phyloP scores from a whole-genome alignment of 2,888 invertebrate genomes.

The Lasioglossum zephyrum region DNA sequence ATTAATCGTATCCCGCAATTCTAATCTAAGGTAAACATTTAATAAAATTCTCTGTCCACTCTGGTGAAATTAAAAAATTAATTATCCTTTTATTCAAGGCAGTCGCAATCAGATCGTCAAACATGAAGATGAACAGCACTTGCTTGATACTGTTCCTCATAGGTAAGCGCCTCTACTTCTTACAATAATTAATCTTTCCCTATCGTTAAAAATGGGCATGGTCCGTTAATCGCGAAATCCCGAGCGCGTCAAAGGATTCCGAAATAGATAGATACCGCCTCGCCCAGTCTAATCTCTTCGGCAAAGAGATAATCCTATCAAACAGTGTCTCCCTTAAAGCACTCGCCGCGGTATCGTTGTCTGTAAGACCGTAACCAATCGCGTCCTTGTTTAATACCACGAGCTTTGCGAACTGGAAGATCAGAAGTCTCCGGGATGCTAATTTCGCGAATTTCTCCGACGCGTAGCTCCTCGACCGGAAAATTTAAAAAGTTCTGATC shows the following conservation, averaged over 20 bases:
- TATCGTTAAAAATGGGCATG: not conserved
- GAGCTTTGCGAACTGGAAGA: not conserved
- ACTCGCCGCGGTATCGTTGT: not conserved
- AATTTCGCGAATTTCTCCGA: not conserved
- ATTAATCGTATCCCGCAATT: not conserved
- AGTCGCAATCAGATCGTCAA: not conserved
- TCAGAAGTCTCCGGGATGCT: not conserved
- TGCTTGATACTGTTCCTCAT: constrained; percentile 72
- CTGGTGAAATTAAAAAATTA: not conserved
- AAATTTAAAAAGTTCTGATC: constrained; percentile 63
- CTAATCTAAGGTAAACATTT: not conserved
- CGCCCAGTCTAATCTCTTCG: constrained; percentile 43
- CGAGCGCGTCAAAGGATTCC: constrained; percentile 19
- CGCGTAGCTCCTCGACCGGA: not conserved
- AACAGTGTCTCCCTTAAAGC: constrained; percentile 15
- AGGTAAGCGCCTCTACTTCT: constrained; percentile 61
- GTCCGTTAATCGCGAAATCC: not conserved
- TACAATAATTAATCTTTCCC: not conserved
- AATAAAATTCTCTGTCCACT: not conserved
- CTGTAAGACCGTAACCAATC: constrained; percentile 27
- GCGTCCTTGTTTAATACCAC: not conserved
- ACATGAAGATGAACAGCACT: constrained; percentile 66
- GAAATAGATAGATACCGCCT: constrained; percentile 24
- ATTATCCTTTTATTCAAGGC: not conserved
- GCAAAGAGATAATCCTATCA: constrained; percentile 54